phyloP scores from a whole-genome alignment of 2,888 invertebrate genomes.

The Atethmia centrago region DNA sequence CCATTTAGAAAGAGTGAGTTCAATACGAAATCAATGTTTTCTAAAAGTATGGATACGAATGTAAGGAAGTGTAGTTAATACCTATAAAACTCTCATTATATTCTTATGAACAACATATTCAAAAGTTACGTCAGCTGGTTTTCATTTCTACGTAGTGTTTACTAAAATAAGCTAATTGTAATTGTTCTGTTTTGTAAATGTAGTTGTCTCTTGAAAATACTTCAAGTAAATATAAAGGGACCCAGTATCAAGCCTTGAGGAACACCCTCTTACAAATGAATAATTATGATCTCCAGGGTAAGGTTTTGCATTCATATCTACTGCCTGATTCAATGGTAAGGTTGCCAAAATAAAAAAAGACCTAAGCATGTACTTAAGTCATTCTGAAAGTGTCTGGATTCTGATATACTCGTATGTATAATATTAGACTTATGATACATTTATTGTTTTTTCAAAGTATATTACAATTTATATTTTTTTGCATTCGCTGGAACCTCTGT shows the following conservation, averaged over 20 bases:
- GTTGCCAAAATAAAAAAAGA: too few relatives aligned
- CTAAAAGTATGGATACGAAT: background rate
- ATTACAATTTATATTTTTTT: too few relatives aligned
- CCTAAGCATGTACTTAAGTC: too few relatives aligned
- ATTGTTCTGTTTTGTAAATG: background rate
- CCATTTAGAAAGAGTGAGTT: background rate
- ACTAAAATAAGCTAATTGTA: background rate
- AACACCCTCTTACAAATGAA: background rate
- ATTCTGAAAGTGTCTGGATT: too few relatives aligned
- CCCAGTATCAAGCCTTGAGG: slow-evolving; percentile 8
- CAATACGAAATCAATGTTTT: background rate
- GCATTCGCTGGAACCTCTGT: too few relatives aligned
- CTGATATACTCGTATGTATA: too few relatives aligned
- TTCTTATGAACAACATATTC: slow-evolving; percentile 2
- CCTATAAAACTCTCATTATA: background rate
- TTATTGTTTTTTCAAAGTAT: too few relatives aligned
- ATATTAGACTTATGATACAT: too few relatives aligned
- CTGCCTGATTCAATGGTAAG: too few relatives aligned
- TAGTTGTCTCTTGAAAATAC: background rate
- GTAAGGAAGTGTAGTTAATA: background rate
- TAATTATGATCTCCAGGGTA: background rate
- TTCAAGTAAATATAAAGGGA: background rate
- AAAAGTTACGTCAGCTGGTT: background rate
- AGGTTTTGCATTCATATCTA: background rate
- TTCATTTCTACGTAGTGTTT: background rate